A percentile compares a stretch with the other conserved stretches of the same genome.
phyloP scores from a whole-genome alignment of 2,113 vertebrate genomes.

The Micromys minutus region DNA sequence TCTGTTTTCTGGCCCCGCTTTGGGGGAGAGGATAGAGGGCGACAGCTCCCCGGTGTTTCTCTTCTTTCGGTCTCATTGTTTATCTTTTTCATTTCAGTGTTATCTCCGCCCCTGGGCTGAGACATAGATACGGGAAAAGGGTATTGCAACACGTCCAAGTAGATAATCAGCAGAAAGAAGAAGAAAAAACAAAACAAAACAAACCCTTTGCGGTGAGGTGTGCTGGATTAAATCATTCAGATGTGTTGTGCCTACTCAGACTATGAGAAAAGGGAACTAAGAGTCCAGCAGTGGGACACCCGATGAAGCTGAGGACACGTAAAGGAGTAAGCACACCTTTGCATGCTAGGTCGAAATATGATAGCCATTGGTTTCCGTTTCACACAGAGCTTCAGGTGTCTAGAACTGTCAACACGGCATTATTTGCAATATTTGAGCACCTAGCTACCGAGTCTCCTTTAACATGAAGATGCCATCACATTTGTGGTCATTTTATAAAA shows the following conservation, averaged over 20 bases:
- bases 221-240: neutral
- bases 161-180: neutral
- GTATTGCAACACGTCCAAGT: neutral
- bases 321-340: neutral
- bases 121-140: neutral
- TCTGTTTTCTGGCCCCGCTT: neutral
- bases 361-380: slow-evolving; percentile 49
- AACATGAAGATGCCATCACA: neutral
- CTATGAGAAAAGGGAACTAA: neutral
- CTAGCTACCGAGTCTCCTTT: neutral
- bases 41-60: neutral
- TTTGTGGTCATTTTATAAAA: neutral
- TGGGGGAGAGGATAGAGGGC: neutral
- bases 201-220: neutral
- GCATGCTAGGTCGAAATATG: neutral
- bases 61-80: neutral
- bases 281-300: neutral
- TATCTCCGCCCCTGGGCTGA: neutral
- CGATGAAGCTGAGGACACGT: neutral
- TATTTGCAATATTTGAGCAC: neutral
- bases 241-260: neutral
- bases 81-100: neutral
- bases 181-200: too few relatives aligned
- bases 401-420: neutral
- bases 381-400: slow-evolving; percentile 47